These are phyloP conservation scores for Pelobates fuscus DNA, from an alignment of 2,113 vertebrate species.

Conservation along the genomic window DNA sequence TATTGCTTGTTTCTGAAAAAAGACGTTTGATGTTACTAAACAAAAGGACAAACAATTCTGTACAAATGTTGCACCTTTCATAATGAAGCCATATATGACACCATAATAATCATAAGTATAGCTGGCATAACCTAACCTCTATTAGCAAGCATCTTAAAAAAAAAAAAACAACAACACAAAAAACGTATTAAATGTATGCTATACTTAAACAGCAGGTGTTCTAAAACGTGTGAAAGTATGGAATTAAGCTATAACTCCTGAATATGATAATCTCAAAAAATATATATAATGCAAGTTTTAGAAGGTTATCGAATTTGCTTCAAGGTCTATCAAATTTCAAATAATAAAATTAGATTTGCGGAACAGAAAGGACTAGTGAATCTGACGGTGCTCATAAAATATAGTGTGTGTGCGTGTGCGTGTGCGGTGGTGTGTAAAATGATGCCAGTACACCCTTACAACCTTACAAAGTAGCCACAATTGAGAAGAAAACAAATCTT, in stretches of 20 bases:
- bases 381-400: not conserved
- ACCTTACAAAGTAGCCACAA: no score
- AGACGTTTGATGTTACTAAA: no score
- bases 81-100: not conserved
- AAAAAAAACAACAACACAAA: not conserved
- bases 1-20: no score
- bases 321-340: not conserved
- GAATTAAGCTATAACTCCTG: not conserved
- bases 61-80: not conserved
- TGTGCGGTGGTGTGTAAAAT: not conserved
- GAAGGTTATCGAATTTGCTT: not conserved
- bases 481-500: no score
- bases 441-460: no score
- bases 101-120: not conserved
- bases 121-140: not conserved
- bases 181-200: not conserved
- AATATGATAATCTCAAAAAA: not conserved
- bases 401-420: not conserved
- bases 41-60: not conserved
- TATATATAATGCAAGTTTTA: not conserved
- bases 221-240: not conserved
- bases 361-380: not conserved
- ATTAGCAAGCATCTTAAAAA: not conserved
- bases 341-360: not conserved
- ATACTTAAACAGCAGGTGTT: constrained; percentile 21